phyloP scores from a whole-genome alignment of 2,113 vertebrate genomes.

The Lasiurus borealis region DNA sequence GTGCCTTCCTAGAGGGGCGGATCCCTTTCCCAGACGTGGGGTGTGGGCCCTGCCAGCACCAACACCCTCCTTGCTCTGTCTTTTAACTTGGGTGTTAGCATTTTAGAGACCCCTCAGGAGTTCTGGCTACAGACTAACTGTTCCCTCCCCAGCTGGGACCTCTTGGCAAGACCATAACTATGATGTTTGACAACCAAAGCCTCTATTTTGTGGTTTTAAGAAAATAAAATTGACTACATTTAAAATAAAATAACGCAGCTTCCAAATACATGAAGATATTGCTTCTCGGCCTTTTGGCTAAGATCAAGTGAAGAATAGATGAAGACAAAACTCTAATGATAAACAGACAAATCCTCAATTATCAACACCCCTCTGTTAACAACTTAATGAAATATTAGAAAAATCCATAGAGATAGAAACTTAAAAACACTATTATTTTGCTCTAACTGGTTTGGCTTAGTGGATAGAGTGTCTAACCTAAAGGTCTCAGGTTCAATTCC shows the following conservation, averaged over 20 bases:
- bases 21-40: no score
- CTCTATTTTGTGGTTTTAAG: slow-evolving; percentile 94
- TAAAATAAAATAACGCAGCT: slow-evolving; percentile 62
- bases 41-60: no score
- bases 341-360: not conserved
- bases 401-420: not conserved
- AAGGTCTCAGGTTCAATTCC: no score
- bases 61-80: no score
- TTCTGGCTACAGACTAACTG: slow-evolving; percentile 40
- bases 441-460: no score
- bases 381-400: not conserved
- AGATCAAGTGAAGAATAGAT: no score
- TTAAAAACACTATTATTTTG: not conserved
- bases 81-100: no score
- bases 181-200: slow-evolving; percentile 99
- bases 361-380: not conserved
- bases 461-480: no score
- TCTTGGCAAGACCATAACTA: slow-evolving; percentile 98
- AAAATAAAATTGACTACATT: slow-evolving; percentile 95
- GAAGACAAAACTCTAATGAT: not conserved
- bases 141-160: slow-evolving; percentile 63
- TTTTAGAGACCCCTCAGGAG: slow-evolving; percentile 58
- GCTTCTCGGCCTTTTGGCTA: no score
- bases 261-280: not conserved
- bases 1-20: slow-evolving; percentile 67